phyloP scores from a whole-genome alignment of 2,888 invertebrate genomes.

The Tenthredo amoena region DNA sequence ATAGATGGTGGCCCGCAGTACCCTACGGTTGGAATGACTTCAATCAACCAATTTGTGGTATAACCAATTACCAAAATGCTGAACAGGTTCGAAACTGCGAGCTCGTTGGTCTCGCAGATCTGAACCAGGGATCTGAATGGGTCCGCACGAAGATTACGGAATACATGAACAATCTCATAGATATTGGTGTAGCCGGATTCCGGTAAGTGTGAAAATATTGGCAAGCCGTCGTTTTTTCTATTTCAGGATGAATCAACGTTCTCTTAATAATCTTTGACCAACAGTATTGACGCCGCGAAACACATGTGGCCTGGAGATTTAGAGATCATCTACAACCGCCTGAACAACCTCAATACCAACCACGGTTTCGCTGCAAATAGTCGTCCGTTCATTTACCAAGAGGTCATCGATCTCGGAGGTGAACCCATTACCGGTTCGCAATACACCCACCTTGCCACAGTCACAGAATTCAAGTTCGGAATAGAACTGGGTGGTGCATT shows the following conservation, averaged over 20 bases:
- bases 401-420: constrained; percentile 87
- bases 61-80: constrained; percentile 84
- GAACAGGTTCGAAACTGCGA: constrained; percentile 86
- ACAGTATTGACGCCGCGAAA: constrained; percentile 87
- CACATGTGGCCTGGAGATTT: constrained; percentile 91
- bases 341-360: constrained; percentile 82
- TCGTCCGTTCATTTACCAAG: constrained; percentile 86
- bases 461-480: constrained; percentile 88
- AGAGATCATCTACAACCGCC: constrained; percentile 82
- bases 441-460: constrained; percentile 79
- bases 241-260: neutral
- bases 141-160: constrained; percentile 84
- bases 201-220: constrained; percentile 76
- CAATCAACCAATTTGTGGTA: constrained; percentile 81
- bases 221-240: neutral
- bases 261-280: constrained; percentile 13
- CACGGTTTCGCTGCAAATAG: constrained; percentile 84
- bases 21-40: constrained; percentile 86
- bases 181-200: constrained; percentile 91
- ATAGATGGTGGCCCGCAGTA: constrained; percentile 82
- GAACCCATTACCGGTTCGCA: constrained; percentile 77
- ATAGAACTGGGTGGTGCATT: constrained; percentile 81
- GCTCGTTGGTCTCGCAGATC: constrained; percentile 86
- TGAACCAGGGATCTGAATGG: constrained; percentile 84
- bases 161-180: constrained; percentile 84